Base-by-base conservation (phyloP, 2,113 vertebrate species). In the Carassius carassius region DNA sequence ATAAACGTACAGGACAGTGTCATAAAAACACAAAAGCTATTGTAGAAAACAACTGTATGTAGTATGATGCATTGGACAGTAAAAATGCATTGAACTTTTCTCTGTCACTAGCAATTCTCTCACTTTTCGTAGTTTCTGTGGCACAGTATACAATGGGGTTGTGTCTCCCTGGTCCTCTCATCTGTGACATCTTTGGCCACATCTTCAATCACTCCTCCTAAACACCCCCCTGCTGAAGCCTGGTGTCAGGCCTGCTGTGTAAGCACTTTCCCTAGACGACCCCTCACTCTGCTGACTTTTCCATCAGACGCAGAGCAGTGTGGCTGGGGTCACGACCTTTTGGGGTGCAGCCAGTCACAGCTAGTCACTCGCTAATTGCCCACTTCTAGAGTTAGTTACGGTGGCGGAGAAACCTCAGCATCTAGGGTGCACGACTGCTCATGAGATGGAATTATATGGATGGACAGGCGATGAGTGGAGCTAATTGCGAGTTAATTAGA, bases 361-460 rank as follows among this genome's bases (percentile, higher is more conserved):
- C 90, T 90, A 92, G 92, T 90, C 90, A 87, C 89, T 85, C 13
- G 87, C 92, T 94, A 94, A 95, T 94, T 94, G 92, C 88, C 84
- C 83, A 91, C 80, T 89, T 86, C 89, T 89, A 86, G 89, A 91
- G 88, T 88, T 87, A 81, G 79, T 47, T 85, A 89, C 84, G 88
- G 90, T 86, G 73, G 74, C 88, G 85, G 74, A 87, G 89, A 87
- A 90, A 87, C 88, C 89, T 89, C 84, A 82, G 84, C 86, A 89
- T 78, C 90, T 90, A 65, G 74, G 70, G 62, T 92, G 88, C 89
- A 90, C 84, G 56, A 83, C 82, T 86, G 72, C 69, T 85, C 84
- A 32, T 51, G 44, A 12, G n/a, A 86, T 44, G 35, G 37, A 37
- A 75, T 89, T 84, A 88, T 75, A 87, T 87, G 85, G 87, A 82